Percentiles rank a stretch among this genome's conserved stretches.
Evolutionary conservation across 2,888 invertebrate species (phyloP).

Genomic region (Chalcis sispes): DNA sequence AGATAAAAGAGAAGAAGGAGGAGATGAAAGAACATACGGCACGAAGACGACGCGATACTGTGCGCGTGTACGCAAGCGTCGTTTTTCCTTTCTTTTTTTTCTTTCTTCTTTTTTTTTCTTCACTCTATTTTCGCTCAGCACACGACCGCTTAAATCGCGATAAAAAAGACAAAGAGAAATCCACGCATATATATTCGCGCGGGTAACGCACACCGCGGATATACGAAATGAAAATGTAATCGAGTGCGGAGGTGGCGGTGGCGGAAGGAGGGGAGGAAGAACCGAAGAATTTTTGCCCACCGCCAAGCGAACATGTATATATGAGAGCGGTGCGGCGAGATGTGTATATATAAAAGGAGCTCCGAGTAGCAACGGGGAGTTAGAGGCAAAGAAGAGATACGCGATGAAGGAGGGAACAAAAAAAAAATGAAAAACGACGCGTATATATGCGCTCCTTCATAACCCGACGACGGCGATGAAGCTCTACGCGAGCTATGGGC

Average conservation of each 20-base stretch:
- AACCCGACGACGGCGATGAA: constrained; percentile 64
- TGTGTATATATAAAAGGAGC: neutral
- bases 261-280: neutral
- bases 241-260: neutral
- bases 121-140: neutral
- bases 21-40: neutral
- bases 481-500: constrained; percentile 5
- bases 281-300: constrained; percentile 27
- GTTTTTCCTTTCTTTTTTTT: neutral
- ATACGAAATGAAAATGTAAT: constrained; percentile 51
- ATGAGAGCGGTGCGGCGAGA: constrained; percentile 2
- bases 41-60: neutral
- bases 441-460: constrained; percentile 65
- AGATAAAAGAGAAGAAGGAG: neutral
- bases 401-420: constrained; percentile 28
- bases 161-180: constrained; percentile 40
- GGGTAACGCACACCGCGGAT: neutral
- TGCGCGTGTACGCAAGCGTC: neutral
- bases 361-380: neutral
- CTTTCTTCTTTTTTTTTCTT: neutral
- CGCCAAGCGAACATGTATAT: too few species aligned
- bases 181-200: constrained; percentile 6
- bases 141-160: constrained; percentile 14
- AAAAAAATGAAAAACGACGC: constrained; percentile 57
- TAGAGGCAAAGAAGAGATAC: neutral